Percentiles rank a stretch among this genome's conserved stretches.
Evolutionary conservation across 2,113 vertebrate genomes (phyloP).

Genomic region (Reinhardtius hippoglossoides): DNA sequence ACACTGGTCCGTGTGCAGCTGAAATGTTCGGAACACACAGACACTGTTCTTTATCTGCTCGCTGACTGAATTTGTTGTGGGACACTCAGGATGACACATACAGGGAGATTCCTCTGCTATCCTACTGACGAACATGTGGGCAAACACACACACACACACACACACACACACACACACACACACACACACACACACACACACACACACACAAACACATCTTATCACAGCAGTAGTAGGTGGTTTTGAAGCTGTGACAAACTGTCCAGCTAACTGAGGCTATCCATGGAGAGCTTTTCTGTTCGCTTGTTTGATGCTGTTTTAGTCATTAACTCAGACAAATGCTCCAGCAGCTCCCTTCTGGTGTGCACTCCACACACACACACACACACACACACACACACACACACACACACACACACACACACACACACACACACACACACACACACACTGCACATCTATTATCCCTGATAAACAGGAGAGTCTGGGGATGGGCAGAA

Average conservation of each 20-base stretch:
- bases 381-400: conserved; percentile 2
- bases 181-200: no score
- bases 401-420: background rate
- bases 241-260: conserved; percentile 62
- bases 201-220: no score
- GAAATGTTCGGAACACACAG: conserved; percentile 34
- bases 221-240: conserved; percentile 35
- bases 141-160: no score
- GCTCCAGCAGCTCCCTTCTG: conserved; percentile 48
- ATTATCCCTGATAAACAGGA: conserved; percentile 52
- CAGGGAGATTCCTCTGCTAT: background rate
- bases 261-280: conserved; percentile 50
- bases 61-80: conserved; percentile 56
- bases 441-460: conserved; percentile 19
- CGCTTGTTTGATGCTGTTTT: conserved; percentile 64
- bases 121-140: no score
- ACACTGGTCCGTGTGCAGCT: conserved; percentile 3
- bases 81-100: conserved; percentile 43
- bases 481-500: conserved; percentile 36
- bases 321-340: conserved; percentile 71
- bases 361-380: conserved; percentile 40
- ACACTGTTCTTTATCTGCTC: conserved; percentile 53
- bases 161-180: no score
- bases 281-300: conserved; percentile 52
- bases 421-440: background rate